Evolutionary conservation across 2,113 vertebrate species (phyloP), one percentile per base, ranked within the genome.

Genomic region (Hypocryptadius cinnamomeus): DNA sequence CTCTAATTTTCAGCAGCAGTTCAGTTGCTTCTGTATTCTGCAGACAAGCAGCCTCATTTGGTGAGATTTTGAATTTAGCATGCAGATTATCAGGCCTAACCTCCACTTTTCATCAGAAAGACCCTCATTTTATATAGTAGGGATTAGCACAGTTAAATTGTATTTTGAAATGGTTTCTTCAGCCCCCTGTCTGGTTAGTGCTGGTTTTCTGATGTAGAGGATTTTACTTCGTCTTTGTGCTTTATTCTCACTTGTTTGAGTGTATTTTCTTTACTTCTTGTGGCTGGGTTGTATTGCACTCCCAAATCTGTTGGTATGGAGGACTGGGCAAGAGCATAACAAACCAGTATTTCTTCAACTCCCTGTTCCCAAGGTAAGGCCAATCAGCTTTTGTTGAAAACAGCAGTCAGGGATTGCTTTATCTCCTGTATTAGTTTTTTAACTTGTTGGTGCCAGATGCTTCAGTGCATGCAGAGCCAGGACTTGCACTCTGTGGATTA

Each of bases 81-180:
- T 70, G 63, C 71, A 91, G 94, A 96, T 96, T 90, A 93, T 87
- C n/a, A 65, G 74, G 27, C 53, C 90, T 84, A 64, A 93, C 40
- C 20, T 94, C 66, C 17, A 85, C 51, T 85, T 84, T 74, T 87
- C 39, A 79, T 83, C 78, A 92, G 78, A 60, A 40, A 79, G 82
- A 51, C 79, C 24, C 40, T 94, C 66, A 73, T 94, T 94, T 94
- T 93, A 21, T 74, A 37, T 61, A 68, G 50, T 50, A 47, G 15
- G 79, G 73, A 92, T 95, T 94, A 95, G 39, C 33, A 42, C 64
- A 59, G 50, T 90, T 87, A 87, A 89, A 70, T 72, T 87, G 51
- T 61, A 44, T 78, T 94, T 79, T 76, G 42, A 87, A 87, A 87
- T 37, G 14, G 17, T 85, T 79, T 28, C 72, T 96, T 64, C 30